Evolutionary conservation across 1,140 invertebrate species (phyloP), one percentile per base, ranked within the genome.

Genomic region (Lysiphlebus fabarum): DNA sequence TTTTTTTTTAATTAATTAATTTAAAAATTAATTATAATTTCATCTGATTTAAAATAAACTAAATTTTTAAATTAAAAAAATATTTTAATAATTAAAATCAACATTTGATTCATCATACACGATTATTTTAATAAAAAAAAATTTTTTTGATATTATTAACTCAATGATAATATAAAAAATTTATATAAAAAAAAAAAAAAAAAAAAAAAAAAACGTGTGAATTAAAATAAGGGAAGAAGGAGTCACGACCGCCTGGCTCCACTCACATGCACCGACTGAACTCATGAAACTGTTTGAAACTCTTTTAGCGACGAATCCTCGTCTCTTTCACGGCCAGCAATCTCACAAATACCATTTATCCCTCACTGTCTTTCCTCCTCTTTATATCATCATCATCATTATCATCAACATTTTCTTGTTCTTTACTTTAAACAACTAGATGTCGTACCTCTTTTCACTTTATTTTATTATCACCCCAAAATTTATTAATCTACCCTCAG

Each of bases 251-350:
- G 58, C 44, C 58, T 60, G 47, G 38, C 58, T 60, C 51, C 53
- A 53, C 58, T 60, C 58, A 51, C 58, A 60, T 60, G 58, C 58
- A 60, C 58, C 58, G 53, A 60, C 58, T 60, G 51, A 60, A 60
- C 58, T 53, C 50, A 40, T 26, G 17, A 26, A 26, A 26, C 17
- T 26, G 17, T 4, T 26, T 26, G 17, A 26, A 26, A 26, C 17
- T 26, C 17, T 26, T 26, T 26, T 36, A 53, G 40, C 57, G 34
- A 49, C 58, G 50, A 59, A 53, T 59, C 58, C 36, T 59, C 58
- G 50, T 17, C 41, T 59, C 50, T n/a, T 38, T 8, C 54, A 34
- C 53, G 53, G 42, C 41, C 43, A 45, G 54, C 44, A 51, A 55
- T 60, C 51, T 55, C 40, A 36, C 38, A 44, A 41, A 48, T 53